Percentiles rank a stretch among this genome's conserved stretches.
Evolutionary conservation across 2,113 vertebrate species (phyloP).

Genomic region (Pituophis catenifer): DNA sequence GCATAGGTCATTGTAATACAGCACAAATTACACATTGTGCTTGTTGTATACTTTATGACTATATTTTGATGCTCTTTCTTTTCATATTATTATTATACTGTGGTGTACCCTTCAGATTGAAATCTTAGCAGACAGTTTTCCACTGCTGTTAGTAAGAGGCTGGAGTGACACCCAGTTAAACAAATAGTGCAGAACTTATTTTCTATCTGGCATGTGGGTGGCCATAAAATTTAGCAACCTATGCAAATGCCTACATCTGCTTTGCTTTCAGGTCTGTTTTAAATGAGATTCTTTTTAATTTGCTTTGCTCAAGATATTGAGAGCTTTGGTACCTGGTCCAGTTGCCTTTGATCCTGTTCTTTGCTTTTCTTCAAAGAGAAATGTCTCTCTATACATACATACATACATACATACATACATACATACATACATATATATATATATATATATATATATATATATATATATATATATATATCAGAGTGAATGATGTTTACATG

Average conservation of each 20-base stretch:
- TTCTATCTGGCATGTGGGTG: neutral
- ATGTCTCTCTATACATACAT: neutral
- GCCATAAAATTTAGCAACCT: neutral
- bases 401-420: too few relatives aligned
- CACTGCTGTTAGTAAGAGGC: neutral
- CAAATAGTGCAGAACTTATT: neutral
- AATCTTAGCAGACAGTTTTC: neutral
- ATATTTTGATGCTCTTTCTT: neutral
- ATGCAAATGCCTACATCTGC: neutral
- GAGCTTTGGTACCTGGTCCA: neutral
- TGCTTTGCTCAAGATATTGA: neutral
- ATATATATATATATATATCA: neutral
- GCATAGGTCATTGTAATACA: neutral
- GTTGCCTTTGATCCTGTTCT: neutral
- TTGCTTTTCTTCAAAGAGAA: neutral
- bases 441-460: neutral
- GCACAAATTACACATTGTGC: neutral
- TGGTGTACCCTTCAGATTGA: neutral
- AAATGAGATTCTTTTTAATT: neutral
- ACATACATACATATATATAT: neutral
- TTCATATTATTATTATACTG: neutral
- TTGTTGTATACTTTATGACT: neutral
- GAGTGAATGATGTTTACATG: conserved; percentile 4
- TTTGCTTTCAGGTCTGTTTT: neutral
- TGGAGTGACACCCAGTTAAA: neutral